These are phyloP conservation scores for Cosmorhoe ocellata DNA, from an alignment of 2,888 invertebrate species.

Conservation along the genomic window DNA sequence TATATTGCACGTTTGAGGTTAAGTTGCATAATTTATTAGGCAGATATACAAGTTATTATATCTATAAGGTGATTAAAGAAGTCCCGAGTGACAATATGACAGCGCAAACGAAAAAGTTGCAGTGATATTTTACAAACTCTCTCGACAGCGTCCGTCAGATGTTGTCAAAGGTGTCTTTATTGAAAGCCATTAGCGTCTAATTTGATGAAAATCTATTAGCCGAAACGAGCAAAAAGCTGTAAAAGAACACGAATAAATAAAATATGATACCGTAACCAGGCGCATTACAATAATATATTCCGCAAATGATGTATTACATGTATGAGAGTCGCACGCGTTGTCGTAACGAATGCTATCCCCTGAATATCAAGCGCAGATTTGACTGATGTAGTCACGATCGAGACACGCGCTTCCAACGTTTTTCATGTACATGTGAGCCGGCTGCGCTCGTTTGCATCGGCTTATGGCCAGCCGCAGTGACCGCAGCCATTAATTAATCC, in stretches of 20 bases:
- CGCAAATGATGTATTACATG: constrained; percentile 50
- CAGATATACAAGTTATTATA: background rate
- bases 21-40: background rate
- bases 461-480: constrained; percentile 53
- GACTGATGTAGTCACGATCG: constrained; percentile 73
- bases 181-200: constrained; percentile 26
- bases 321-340: constrained; percentile 50
- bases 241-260: constrained; percentile 19
- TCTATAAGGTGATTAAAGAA: background rate
- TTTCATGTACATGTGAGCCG: constrained; percentile 57
- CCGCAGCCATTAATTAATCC: constrained; percentile 65
- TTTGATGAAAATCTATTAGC: constrained; percentile 29
- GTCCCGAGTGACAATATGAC: constrained; percentile 1
- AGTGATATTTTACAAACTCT: constrained; percentile 18
- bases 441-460: constrained; percentile 58
- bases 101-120: constrained; percentile 13
- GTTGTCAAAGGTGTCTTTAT: constrained; percentile 25
- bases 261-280: constrained; percentile 35
- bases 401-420: constrained; percentile 65
- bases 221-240: constrained; percentile 26
- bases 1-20: constrained; percentile 5
- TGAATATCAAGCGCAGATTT: constrained; percentile 72
- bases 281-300: constrained; percentile 50
- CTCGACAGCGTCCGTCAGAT: constrained; percentile 14
- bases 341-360: constrained; percentile 65